Base-by-base conservation (phyloP, 2,797 vertebrate species). In the Orestias chungarensis region DNA sequence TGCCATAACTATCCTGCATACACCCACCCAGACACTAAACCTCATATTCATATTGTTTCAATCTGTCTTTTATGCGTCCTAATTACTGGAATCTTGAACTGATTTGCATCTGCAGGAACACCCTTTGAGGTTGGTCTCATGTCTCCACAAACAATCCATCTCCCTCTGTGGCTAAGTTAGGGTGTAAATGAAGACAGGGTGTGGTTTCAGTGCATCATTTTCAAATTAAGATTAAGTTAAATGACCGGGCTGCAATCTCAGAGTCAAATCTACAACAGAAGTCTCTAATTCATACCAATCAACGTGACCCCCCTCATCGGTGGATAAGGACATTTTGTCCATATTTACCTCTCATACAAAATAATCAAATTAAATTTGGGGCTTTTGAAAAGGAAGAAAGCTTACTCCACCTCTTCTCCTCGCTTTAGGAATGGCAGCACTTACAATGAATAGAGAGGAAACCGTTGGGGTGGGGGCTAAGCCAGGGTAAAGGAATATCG, bases 401-500 rank as follows among this genome's bases (percentile, higher is more conserved):
- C 62, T 61, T 59, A 83, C 85, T 86, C 87, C 87, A 88, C 88
- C 88, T 86, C 80, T 88, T 90, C 88, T 87, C 54, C 76, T 81
- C 35, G 50, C 81, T 81, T 88, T 84, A 83, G 73, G 75, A 49
- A 50, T 42, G 9, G 54, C 23, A 6, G 54, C 59, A 11, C 20
- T 40, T 44, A 50, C 42, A 68, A 61, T 33, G 54, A 65, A 25
- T 49, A 35, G 61, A 54, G 10, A 4, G 25, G 46, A 4, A 75
- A 62, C 70, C 7, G 11, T 6, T 17, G 15, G 33, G 46, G 20
- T 6, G 54, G 47, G 17, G 25, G 82, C 85, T 73, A 78, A 82
- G 87, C 55, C 89, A 89, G 92, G 90, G 78, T 66, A 78, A 86
- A 92, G 93, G 92, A 92, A 35, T 92, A 97, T 97, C 71, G 97